Percentiles rank a stretch among this genome's conserved stretches.
These are phyloP conservation scores for Heteromormyrus szaboi DNA, from an alignment of 2,797 vertebrate genomes.

Conservation along the genomic window DNA sequence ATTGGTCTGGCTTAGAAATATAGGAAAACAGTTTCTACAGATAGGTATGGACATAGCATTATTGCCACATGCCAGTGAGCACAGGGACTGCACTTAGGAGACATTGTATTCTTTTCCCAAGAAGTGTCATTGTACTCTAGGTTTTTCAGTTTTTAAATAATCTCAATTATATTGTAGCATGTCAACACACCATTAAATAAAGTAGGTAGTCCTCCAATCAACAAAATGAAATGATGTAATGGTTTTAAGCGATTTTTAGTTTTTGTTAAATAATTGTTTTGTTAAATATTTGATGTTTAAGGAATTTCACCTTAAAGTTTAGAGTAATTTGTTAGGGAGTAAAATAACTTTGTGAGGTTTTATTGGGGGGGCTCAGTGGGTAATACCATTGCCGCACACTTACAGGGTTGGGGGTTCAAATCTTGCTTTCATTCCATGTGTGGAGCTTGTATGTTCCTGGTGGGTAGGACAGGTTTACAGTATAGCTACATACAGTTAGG, in stretches of 20 bases:
- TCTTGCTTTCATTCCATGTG: background rate
- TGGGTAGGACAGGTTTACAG: background rate
- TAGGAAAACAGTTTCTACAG: background rate
- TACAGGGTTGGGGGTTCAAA: background rate
- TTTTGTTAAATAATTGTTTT: background rate
- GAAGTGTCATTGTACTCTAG: background rate
- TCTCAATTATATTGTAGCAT: background rate
- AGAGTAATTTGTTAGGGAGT: background rate
- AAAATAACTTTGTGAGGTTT: background rate
- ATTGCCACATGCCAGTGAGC: background rate
- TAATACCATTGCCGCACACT: background rate
- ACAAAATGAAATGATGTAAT: background rate
- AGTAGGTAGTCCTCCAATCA: background rate
- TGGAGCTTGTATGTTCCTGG: background rate
- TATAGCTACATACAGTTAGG: background rate
- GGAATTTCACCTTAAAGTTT: background rate
- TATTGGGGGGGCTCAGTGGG: background rate
- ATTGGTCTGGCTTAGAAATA: background rate
- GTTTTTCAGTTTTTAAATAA: background rate
- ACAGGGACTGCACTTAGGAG: background rate
- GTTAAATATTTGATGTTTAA: background rate
- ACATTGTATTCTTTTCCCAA: background rate
- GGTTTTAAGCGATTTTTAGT: background rate
- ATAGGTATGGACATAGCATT: background rate
- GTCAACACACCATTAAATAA: background rate